Conservation (phyloP, 2,888 invertebrate species). For the Leucania comma region DNA sequence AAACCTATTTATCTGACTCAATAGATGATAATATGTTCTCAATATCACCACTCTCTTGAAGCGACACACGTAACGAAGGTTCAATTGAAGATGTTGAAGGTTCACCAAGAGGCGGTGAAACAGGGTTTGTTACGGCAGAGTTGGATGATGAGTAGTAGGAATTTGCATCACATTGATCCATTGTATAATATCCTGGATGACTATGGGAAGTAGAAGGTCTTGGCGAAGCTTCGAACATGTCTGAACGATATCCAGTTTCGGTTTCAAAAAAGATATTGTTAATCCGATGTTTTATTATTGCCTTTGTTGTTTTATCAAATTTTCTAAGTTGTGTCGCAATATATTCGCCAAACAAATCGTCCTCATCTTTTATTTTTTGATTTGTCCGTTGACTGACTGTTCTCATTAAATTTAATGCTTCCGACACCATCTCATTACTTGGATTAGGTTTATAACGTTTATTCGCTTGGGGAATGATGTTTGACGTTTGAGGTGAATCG, state of each 20-base stretch:
- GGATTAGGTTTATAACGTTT: conserved; percentile 42
- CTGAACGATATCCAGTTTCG: conserved; percentile 49
- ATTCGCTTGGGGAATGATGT: conserved; percentile 32
- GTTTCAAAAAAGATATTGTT: conserved; percentile 52
- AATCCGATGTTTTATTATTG: background rate
- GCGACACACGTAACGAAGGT: conserved; percentile 42
- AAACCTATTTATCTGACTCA: conserved; percentile 43
- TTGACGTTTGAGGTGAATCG: conserved; percentile 25
- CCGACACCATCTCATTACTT: conserved; percentile 42
- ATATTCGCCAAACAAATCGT: too few relatives aligned
- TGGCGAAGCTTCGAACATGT: conserved; percentile 43
- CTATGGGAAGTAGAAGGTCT: conserved; percentile 48
- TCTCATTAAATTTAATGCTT: too few relatives aligned
- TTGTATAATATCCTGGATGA: conserved; percentile 50
- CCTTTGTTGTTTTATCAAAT: too few relatives aligned
- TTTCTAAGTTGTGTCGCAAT: too few relatives aligned
- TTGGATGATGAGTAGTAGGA: conserved; percentile 41
- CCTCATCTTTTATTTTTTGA: too few relatives aligned
- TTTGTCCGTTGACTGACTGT: too few relatives aligned
- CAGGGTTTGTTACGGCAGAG: conserved; percentile 45
- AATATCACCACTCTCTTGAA: conserved; percentile 43
- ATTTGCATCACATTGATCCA: conserved; percentile 36
- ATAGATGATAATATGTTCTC: conserved; percentile 34
- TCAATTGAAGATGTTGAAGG: conserved; percentile 39
- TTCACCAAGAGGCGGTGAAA: conserved; percentile 41